phyloP scores from a whole-genome alignment of 2,888 invertebrate species.

The Celastrina argiolus region DNA sequence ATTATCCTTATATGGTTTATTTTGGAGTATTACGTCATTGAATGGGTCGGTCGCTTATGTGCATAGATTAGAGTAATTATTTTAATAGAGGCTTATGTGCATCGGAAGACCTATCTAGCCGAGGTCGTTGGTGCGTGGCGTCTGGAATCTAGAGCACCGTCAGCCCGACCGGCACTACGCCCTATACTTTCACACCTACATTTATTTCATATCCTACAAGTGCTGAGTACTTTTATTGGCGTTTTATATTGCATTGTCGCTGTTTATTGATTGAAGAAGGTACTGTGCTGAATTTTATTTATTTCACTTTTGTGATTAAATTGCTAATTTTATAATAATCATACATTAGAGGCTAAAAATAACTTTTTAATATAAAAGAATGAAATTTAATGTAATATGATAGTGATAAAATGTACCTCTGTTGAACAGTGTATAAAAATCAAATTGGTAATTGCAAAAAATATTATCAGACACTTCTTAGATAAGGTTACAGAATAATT shows the following conservation, averaged over 20 bases:
- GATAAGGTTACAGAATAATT: not conserved
- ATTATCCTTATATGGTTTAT: slow-evolving; percentile 71
- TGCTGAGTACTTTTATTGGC: slow-evolving; percentile 38
- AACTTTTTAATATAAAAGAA: not conserved
- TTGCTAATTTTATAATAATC: no score
- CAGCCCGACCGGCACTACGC: slow-evolving; percentile 31
- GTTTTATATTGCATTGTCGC: slow-evolving; percentile 40
- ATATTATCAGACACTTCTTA: not conserved
- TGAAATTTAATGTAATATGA: not conserved
- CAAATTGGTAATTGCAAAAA: not conserved
- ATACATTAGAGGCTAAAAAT: not conserved
- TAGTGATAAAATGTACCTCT: no score
- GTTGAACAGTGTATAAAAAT: not conserved
- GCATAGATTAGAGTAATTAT: no score
- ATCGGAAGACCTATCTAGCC: slow-evolving; percentile 31
- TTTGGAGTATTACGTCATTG: slow-evolving; percentile 76
- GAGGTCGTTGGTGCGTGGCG: slow-evolving; percentile 44
- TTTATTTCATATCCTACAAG: slow-evolving; percentile 31
- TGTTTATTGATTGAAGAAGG: slow-evolving; percentile 35
- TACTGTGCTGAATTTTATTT: not conserved
- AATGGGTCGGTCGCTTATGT: slow-evolving; percentile 40
- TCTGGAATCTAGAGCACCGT: slow-evolving; percentile 44
- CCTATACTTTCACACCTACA: slow-evolving; percentile 38
- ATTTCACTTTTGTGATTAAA: no score
- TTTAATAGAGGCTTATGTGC: no score